These are phyloP conservation scores for Monopis laevigella DNA, from an alignment of 2,888 invertebrate species.

Conservation along the genomic window DNA sequence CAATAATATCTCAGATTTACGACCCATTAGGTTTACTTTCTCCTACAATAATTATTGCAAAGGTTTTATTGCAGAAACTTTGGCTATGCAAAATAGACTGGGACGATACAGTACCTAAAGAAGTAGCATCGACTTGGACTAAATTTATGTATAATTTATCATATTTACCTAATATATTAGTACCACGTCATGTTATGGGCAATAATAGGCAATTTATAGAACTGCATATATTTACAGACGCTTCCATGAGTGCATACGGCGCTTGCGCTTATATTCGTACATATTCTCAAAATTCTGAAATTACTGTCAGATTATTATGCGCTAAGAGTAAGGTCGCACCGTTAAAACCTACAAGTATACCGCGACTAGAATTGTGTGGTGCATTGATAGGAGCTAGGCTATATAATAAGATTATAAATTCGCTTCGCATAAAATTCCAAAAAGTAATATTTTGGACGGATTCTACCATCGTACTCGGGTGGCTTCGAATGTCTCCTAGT, in stretches of 20 bases:
- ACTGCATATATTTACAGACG: conserved; percentile 23
- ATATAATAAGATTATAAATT: conserved; percentile 17
- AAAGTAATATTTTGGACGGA: conserved; percentile 22
- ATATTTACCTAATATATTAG: conserved; percentile 13
- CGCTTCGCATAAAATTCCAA: conserved; percentile 16
- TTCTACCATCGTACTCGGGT: conserved; percentile 22
- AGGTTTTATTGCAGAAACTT: conserved; percentile 23
- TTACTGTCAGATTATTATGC: conserved; percentile 19
- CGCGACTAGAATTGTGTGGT: conserved; percentile 24
- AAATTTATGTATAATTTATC: conserved; percentile 13
- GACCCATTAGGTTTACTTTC: conserved; percentile 22
- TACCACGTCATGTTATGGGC: conserved; percentile 17
- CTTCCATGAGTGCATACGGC: conserved; percentile 20
- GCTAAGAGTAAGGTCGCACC: conserved; percentile 24
- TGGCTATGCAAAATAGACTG: conserved; percentile 22
- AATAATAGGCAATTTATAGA: conserved; percentile 11
- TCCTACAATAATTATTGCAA: conserved; percentile 19
- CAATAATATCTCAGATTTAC: conserved; percentile 21
- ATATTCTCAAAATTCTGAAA: background rate
- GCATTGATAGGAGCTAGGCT: conserved; percentile 22
- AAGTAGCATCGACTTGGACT: conserved; percentile 15
- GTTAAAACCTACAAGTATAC: conserved; percentile 20
- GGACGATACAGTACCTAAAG: conserved; percentile 21
- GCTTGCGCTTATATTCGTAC: conserved; percentile 21
- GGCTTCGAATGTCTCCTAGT: conserved; percentile 20